Conservation (phyloP, 2,888 invertebrate genomes). For the Cabera pusaria region DNA sequence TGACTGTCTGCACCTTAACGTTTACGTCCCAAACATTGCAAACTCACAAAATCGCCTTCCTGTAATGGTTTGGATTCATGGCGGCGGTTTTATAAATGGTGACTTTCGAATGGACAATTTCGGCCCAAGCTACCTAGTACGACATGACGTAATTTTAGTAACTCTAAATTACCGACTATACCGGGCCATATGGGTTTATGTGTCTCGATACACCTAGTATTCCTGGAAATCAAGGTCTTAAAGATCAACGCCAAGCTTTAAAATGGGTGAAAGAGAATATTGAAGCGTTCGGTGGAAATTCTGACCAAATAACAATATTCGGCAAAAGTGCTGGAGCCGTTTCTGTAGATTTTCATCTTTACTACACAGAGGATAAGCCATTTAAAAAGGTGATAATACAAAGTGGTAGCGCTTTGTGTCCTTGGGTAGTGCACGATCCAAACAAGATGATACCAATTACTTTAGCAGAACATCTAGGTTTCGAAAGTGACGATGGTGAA, state of each 20-base stretch:
- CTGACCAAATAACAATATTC: conserved; percentile 49
- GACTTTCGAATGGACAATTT: conserved; percentile 38
- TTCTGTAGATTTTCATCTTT: conserved; percentile 51
- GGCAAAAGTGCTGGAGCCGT: conserved; percentile 57
- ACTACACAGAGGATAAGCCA: conserved; percentile 44
- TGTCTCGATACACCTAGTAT: conserved; percentile 49
- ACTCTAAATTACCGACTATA: conserved; percentile 58
- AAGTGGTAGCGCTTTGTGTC: conserved; percentile 44
- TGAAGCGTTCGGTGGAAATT: conserved; percentile 56
- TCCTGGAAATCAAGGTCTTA: conserved; percentile 61
- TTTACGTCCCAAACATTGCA: conserved; percentile 51
- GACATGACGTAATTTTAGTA: conserved; percentile 53
- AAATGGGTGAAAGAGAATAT: conserved; percentile 60
- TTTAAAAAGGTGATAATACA: conserved; percentile 54
- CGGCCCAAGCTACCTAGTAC: conserved; percentile 51
- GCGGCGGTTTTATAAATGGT: conserved; percentile 48
- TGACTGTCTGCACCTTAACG: conserved; percentile 54
- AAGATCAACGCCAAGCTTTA: conserved; percentile 55
- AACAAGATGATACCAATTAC: conserved; percentile 40
- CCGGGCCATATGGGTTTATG: conserved; percentile 64
- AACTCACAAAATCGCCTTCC: conserved; percentile 44
- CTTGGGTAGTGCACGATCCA: conserved; percentile 34
- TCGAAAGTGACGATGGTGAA: conserved; percentile 34
- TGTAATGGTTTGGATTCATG: conserved; percentile 56
- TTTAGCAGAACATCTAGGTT: conserved; percentile 47